Evolutionary conservation across 2,797 vertebrate genomes (phyloP).

Genomic region (Hemibagrus guttatus): DNA sequence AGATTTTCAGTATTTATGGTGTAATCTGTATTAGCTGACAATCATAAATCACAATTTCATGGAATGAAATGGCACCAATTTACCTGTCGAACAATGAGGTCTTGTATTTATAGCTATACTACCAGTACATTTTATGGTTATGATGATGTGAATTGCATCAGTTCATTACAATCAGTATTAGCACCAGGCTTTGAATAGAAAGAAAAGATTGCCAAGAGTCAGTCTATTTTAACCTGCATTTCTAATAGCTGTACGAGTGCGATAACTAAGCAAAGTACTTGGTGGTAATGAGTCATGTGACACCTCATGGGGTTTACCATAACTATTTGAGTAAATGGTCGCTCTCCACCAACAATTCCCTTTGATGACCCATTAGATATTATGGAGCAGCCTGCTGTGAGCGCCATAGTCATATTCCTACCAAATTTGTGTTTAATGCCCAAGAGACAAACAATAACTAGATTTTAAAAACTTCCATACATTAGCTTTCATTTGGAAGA

Average conservation of each 20-base stretch:
- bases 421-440: constrained; percentile 84
- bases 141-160: constrained; percentile 58
- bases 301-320: constrained; percentile 83
- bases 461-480: constrained; percentile 68
- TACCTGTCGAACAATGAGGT: constrained; percentile 53
- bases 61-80: constrained; percentile 50
- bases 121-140: constrained; percentile 58
- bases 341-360: constrained; percentile 80
- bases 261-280: constrained; percentile 75
- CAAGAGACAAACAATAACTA: constrained; percentile 83
- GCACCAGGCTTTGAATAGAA: constrained; percentile 57
- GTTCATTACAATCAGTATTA: constrained; percentile 60
- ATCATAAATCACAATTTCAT: constrained; percentile 60
- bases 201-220: constrained; percentile 55
- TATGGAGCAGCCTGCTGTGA: constrained; percentile 81
- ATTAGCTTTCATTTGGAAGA: constrained; percentile 58
- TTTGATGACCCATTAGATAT: constrained; percentile 88
- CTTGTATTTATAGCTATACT: constrained; percentile 58
- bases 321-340: constrained; percentile 82
- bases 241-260: constrained; percentile 65
- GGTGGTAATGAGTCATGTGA: constrained; percentile 84
- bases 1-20: constrained; percentile 50
- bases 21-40: constrained; percentile 48
- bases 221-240: constrained; percentile 72
- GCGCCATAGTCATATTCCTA: constrained; percentile 76